Conservation (phyloP, 2,113 vertebrate species). For the Rhabdomys dilectus region DNA sequence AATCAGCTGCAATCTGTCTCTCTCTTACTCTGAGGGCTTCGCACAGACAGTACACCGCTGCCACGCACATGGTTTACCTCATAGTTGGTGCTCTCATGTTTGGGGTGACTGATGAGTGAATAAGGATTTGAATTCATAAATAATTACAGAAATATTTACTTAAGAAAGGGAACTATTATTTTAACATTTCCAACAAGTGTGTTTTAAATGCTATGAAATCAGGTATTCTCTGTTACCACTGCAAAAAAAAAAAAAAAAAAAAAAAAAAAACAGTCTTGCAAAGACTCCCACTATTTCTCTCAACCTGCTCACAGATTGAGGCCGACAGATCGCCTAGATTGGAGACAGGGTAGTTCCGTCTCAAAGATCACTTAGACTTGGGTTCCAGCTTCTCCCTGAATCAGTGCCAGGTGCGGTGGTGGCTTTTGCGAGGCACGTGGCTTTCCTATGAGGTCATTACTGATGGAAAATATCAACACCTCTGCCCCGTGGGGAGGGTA, state of each 20-base stretch:
- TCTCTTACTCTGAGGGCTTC: not conserved
- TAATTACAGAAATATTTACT: not conserved
- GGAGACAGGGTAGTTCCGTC: slow-evolving; percentile 58
- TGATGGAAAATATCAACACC: slow-evolving; percentile 78
- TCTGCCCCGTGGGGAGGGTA: slow-evolving; percentile 64
- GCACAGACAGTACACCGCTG: not conserved
- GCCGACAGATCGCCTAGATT: not conserved
- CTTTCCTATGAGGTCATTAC: slow-evolving; percentile 81
- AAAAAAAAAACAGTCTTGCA: too few relatives aligned
- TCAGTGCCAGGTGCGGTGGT: slow-evolving; percentile 72
- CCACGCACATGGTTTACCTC: not conserved
- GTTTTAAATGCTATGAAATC: not conserved
- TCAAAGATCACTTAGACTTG: not conserved
- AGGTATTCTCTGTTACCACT: not conserved
- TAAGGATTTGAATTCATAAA: not conserved
- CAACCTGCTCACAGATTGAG: slow-evolving; percentile 16
- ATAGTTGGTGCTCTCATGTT: rapidly evolving
- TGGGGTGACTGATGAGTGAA: not conserved
- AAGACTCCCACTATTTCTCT: slow-evolving; percentile 1
- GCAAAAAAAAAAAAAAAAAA: too few relatives aligned
- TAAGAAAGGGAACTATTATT: slow-evolving; percentile 5
- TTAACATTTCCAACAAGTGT: slow-evolving; percentile 1
- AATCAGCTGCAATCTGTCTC: not conserved
- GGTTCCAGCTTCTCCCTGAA: slow-evolving; percentile 61
- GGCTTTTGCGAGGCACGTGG: slow-evolving; percentile 57